Conservation (phyloP, 2,797 vertebrate species). For the Takifugu ocellatus region DNA sequence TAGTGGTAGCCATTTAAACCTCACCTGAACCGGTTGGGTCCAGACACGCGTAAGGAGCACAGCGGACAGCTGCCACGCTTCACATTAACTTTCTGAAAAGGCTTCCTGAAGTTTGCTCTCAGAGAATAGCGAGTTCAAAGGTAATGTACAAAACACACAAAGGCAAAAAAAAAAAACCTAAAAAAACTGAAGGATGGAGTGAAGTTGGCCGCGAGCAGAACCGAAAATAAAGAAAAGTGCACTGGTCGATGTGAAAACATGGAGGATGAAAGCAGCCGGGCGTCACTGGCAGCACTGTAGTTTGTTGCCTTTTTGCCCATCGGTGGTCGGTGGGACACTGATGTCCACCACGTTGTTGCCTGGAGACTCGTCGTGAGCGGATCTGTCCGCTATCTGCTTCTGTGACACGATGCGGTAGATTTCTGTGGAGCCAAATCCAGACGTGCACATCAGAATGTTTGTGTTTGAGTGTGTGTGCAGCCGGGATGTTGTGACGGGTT, state of each 20-base stretch:
- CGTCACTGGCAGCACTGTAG: constrained; percentile 93
- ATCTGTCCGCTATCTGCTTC: constrained; percentile 94
- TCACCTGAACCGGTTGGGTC: constrained; percentile 23
- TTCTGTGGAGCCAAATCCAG: constrained; percentile 70
- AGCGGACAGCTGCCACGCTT: constrained; percentile 23
- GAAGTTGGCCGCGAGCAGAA: constrained; percentile 43
- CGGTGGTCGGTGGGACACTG: constrained; percentile 93
- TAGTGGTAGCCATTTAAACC: constrained; percentile 65
- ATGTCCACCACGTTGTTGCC: constrained; percentile 96
- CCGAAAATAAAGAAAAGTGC: constrained; percentile 47
- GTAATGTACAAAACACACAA: constrained; percentile 46
- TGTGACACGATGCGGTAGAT: constrained; percentile 98
- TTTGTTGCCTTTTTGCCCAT: constrained; percentile 91
- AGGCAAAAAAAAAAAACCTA: constrained; percentile 21
- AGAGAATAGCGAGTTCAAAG: constrained; percentile 59
- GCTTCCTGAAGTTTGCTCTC: constrained; percentile 54
- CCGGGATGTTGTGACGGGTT: not conserved
- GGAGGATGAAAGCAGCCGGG: constrained; percentile 57
- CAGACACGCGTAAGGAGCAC: constrained; percentile 36
- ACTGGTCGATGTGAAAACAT: constrained; percentile 16
- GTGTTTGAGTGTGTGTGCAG: not conserved
- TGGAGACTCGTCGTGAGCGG: constrained; percentile 92
- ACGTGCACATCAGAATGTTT: too few species aligned
- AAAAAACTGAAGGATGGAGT: constrained; percentile 17
- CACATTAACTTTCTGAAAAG: constrained; percentile 46